Base-by-base conservation (phyloP, 2,797 vertebrate genomes). In the Epinephelus malabaricus region DNA sequence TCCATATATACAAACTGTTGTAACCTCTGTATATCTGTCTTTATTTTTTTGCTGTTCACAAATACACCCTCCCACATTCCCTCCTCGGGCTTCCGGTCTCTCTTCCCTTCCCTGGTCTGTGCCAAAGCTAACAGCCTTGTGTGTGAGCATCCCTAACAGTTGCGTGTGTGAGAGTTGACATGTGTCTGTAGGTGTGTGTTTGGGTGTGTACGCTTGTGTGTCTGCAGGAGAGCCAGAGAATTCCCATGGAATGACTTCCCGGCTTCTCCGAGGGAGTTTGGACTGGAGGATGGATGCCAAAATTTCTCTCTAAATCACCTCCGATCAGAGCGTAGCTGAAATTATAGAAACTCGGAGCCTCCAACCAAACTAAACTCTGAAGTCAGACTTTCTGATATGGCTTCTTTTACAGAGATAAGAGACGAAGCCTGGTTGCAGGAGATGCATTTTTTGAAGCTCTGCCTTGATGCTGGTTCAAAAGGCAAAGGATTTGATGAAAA, bases 51-150 rank as follows among this genome's bases (percentile, higher is more conserved):
- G 63, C 79, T 83, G 49, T 67, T 76, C 81, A 86, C 85, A 92
- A 91, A 90, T 90, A 88, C 78, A 83, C 55, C 50, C 85, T 87
- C 91, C 81, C 65, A 88, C 89, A 91, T 86, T 76, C 73, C 69
- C 69, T 86, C 86, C 74, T 86, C 47, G 19, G 60, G 81, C 56
- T 81, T 88, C 82, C 82, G 47, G 66, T 67, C 75, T 85, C 75
- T 86, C 59, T 86, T 83, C 56, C 56, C 69, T 83, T 86, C 76
- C 82, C 72, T 66, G 64, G 53, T 63, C 82, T 65, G 69, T 87
- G 78, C 86, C 88, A 89, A 90, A 82, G 77, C 89, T 84, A 86
- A 88, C 87, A 91, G 85, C 69, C 64, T 64, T 63, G 68, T 46
- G 68, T 46, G 79, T 63, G 65, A 90, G 82, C 74, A 69, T 88